Base-by-base conservation (phyloP, 2,888 invertebrate species). In the Phengaris alcon region DNA sequence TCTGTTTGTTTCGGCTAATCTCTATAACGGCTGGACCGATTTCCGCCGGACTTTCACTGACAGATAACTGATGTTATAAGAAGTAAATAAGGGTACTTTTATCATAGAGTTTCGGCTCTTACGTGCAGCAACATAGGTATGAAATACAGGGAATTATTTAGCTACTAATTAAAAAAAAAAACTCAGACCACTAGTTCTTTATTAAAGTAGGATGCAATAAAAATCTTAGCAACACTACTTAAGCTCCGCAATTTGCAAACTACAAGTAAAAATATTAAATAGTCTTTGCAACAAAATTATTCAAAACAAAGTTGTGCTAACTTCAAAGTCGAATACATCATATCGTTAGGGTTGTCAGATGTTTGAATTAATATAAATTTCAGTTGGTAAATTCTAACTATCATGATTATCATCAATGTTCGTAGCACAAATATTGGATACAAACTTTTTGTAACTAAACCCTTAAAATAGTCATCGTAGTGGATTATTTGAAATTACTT, bases 231-330 rank as follows among this genome's bases (percentile, higher is more conserved):
- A 64, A 64, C 64, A 64, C 35, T 12, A 64, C 35, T 64, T 64
- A 64, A 64, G 64, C 35, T 10, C 35, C 64, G 64, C 64, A 64
- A 64, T 64, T 64, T 64, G 64, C 35, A 64, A 64, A 35, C 64
- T 64, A 64, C 64, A 64, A 64, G 64, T 64, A 64, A 64, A 64
- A 64, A 64, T 64, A 35, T 35, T 64, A 55, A 73, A 73, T 52
- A 70, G 51, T 70, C 51, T 51, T 70, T 22, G 70, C 51, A 70
- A 70, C 70, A 48, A 51, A 70, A 51, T 70, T 70, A 70, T 51
- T 48, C 48, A 70, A 70, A 70, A 70, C 70, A 70, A 51, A 70
- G 51, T 70, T 70, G 48, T 15, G 48, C 70, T 10, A 70, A 70
- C 48, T 64, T 44, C 64, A 64, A 64, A 64, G 35, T 64, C 64